A percentile compares a stretch with the other conserved stretches of the same genome.
Conservation (phyloP, 2,888 invertebrate species). For the Scaptomyza flava region DNA sequence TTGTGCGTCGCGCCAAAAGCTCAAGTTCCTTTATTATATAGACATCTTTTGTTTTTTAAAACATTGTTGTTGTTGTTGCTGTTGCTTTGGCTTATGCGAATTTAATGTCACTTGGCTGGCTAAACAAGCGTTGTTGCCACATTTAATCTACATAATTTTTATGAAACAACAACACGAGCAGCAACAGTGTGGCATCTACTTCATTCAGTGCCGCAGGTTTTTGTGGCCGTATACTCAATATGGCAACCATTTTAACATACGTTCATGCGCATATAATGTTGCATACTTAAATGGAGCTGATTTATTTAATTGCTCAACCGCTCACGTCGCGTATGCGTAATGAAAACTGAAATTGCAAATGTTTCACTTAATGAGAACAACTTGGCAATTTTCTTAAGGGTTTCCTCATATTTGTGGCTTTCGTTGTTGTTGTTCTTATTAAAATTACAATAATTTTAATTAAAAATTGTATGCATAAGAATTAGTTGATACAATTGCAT, state of each 20-base stretch:
- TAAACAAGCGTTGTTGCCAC: constrained; percentile 65
- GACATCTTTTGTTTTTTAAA: constrained; percentile 54
- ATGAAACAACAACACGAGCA: constrained; percentile 38
- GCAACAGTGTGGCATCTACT: constrained; percentile 4
- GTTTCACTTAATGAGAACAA: constrained; percentile 18
- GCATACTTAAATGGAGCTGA: constrained; percentile 35
- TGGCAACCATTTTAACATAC: constrained; percentile 19
- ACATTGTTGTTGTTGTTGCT: constrained; percentile 11
- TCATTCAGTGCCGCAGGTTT: constrained; percentile 9
- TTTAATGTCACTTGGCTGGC: constrained; percentile 70
- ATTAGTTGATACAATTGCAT: too few species aligned
- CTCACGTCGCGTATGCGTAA: constrained; percentile 41
- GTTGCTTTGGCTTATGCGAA: constrained; percentile 61
- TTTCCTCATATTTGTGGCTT: neutral
- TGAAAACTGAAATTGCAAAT: constrained; percentile 41
- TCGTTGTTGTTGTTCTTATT: constrained; percentile 1
- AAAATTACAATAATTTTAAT: too few species aligned
- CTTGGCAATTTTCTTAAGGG: neutral
- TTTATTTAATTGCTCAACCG: constrained; percentile 51
- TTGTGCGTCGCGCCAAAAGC: constrained; percentile 60
- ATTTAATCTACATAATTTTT: constrained; percentile 79
- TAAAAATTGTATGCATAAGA: too few species aligned
- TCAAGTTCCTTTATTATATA: constrained; percentile 72
- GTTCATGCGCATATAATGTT: constrained; percentile 13
- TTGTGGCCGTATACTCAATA: constrained; percentile 32